Conservation (phyloP, 2,888 invertebrate species). For the Brachypterus glaber region DNA sequence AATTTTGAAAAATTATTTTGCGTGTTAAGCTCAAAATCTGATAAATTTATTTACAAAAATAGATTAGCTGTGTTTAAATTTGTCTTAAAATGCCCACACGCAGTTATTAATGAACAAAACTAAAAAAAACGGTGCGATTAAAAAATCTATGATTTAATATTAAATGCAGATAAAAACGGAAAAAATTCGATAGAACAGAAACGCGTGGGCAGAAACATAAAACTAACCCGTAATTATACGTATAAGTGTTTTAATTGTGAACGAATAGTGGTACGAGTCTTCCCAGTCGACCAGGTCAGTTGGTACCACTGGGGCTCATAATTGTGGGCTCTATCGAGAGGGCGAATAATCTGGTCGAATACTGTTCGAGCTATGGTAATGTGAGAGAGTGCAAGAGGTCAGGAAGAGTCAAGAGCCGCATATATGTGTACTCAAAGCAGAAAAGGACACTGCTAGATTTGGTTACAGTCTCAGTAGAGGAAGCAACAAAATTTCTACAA, state of each 20-base stretch:
- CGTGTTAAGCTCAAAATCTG: too few species aligned
- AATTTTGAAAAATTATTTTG: too few species aligned
- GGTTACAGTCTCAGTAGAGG: too few species aligned
- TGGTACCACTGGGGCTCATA: constrained; percentile 19
- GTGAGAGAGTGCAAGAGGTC: constrained; percentile 42
- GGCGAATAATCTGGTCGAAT: constrained; percentile 32
- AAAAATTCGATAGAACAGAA: constrained; percentile 2
- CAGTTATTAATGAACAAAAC: constrained; percentile 18
- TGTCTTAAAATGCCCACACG: constrained; percentile 24
- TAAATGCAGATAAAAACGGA: background rate
- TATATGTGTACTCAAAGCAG: too few species aligned
- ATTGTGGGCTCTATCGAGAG: constrained; percentile 17
- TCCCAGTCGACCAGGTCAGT: constrained; percentile 29
- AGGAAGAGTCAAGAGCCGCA: constrained; percentile 39
- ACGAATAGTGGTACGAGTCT: constrained; percentile 37
- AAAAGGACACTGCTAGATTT: too few species aligned
- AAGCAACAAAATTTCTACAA: too few species aligned
- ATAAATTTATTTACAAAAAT: too few species aligned
- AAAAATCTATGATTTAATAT: constrained; percentile 32
- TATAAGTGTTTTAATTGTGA: constrained; percentile 42
- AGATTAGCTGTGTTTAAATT: too few species aligned
- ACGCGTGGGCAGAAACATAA: constrained; percentile 39
- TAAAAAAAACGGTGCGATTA: too few species aligned
- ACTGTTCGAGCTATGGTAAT: constrained; percentile 37
- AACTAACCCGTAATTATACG: constrained; percentile 40